Percentiles rank a stretch among this genome's conserved stretches.
Evolutionary conservation across 2,797 vertebrate genomes (phyloP).

Genomic region (Chromobotia macracanthus): DNA sequence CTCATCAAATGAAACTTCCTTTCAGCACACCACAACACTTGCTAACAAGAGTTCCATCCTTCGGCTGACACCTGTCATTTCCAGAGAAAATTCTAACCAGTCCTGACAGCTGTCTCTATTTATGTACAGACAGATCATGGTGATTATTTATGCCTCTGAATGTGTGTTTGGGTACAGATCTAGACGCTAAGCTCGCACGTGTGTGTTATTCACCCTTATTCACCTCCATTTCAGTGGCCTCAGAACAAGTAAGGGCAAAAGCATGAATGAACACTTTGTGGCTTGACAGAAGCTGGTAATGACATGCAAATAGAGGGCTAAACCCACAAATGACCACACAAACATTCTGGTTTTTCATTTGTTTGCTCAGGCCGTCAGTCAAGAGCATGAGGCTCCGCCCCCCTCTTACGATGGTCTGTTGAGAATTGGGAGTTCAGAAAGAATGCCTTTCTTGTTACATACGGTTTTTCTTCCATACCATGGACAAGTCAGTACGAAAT

Average conservation of each 20-base stretch:
- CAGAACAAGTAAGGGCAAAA: slow-evolving; percentile 46
- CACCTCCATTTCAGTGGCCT: slow-evolving; percentile 19
- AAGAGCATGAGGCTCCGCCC: slow-evolving; percentile 19
- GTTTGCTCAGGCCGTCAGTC: slow-evolving; percentile 56
- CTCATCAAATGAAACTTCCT: slow-evolving; percentile 37
- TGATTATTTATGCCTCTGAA: slow-evolving; percentile 37
- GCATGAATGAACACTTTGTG: slow-evolving; percentile 77
- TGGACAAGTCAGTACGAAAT: slow-evolving; percentile 41
- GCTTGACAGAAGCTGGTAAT: slow-evolving; percentile 68
- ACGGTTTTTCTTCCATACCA: slow-evolving; percentile 28
- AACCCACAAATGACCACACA: slow-evolving; percentile 77
- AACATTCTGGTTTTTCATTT: slow-evolving; percentile 70
- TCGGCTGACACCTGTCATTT: slow-evolving; percentile 55
- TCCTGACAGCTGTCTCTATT: slow-evolving; percentile 44
- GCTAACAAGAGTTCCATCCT: slow-evolving; percentile 51
- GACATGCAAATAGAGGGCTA: slow-evolving; percentile 75
- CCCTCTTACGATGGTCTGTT: slow-evolving; percentile 22
- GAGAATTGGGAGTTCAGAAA: slow-evolving; percentile 26
- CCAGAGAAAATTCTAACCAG: slow-evolving; percentile 48
- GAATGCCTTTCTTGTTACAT: slow-evolving; percentile 48
- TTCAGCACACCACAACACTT: slow-evolving; percentile 45
- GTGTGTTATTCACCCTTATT: slow-evolving; percentile 43
- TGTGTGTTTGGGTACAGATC: slow-evolving; percentile 21
- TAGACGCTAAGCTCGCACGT: slow-evolving; percentile 37
- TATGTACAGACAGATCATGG: slow-evolving; percentile 4